phyloP scores from a whole-genome alignment of 37 sponge, comb jelly and placozoan genomes.

The Mnemiopsis leidyi region DNA sequence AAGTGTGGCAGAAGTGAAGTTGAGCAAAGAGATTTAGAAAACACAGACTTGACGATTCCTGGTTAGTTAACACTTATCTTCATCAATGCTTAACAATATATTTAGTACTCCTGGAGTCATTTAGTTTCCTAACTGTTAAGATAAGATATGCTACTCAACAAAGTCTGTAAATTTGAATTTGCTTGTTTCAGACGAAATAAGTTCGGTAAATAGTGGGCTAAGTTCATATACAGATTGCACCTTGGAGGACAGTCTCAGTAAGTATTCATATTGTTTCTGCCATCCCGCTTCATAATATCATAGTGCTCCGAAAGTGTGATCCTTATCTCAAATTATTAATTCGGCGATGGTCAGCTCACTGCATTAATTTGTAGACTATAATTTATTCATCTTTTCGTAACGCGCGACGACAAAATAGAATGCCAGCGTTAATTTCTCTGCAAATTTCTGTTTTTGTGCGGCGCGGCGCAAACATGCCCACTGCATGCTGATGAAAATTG shows the following conservation, averaged over 20 bases:
- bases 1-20: neutral
- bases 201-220: neutral
- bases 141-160: too few relatives aligned
- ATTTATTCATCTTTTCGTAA: neutral
- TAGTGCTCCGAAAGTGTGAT: too few relatives aligned
- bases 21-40: neutral
- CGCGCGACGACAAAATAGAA: neutral
- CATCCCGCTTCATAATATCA: too few relatives aligned
- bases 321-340: too few relatives aligned
- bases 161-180: neutral
- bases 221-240: conserved; percentile 14
- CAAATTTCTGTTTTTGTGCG: neutral
- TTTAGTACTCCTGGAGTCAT: too few relatives aligned
- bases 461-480: too few relatives aligned
- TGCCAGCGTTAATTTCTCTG: neutral
- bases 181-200: neutral
- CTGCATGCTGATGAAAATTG: too few relatives aligned
- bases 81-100: too few relatives aligned
- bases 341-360: too few relatives aligned
- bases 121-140: neutral
- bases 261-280: neutral
- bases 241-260: conserved; percentile 26
- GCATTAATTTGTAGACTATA: too few relatives aligned
- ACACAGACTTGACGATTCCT: neutral
- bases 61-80: neutral